phyloP scores from a whole-genome alignment of 2,888 invertebrate species.

The Hoplodrina ambigua region DNA sequence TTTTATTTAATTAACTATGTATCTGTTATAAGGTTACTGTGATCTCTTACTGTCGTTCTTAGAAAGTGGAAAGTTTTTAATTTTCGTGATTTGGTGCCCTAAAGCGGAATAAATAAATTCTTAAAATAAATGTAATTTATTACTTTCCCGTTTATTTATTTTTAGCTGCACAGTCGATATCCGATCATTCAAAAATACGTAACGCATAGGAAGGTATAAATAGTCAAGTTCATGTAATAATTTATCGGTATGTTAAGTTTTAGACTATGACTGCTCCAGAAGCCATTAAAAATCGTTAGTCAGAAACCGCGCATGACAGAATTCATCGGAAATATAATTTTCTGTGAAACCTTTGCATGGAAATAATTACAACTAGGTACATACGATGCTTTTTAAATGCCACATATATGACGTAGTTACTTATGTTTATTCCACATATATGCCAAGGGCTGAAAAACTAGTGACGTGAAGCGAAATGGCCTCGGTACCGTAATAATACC shows the following conservation, averaged over 20 bases:
- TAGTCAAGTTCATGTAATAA: conserved; percentile 9
- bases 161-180: neutral
- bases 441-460: conserved; percentile 59
- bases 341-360: conserved; percentile 38
- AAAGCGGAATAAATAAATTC: conserved; percentile 9
- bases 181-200: conserved; percentile 22
- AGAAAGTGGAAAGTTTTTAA: conserved; percentile 71
- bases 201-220: conserved; percentile 7
- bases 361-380: conserved; percentile 33
- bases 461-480: conserved; percentile 33
- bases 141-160: conserved; percentile 36
- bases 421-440: conserved; percentile 43
- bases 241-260: neutral
- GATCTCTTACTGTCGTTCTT: conserved; percentile 51
- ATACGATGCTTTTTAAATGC: conserved; percentile 35
- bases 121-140: conserved; percentile 21
- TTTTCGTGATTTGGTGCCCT: conserved; percentile 14
- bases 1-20: conserved; percentile 42
- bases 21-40: conserved; percentile 38
- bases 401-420: conserved; percentile 24
- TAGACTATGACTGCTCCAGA: neutral
- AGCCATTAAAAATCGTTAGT: neutral
- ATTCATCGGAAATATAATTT: conserved; percentile 26
- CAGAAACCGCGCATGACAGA: conserved; percentile 8
- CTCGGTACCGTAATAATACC: conserved; percentile 67